These are phyloP conservation scores for Megaustenia siamemsis DNA, from an alignment of 2,888 invertebrate genomes.

Conservation along the genomic window DNA sequence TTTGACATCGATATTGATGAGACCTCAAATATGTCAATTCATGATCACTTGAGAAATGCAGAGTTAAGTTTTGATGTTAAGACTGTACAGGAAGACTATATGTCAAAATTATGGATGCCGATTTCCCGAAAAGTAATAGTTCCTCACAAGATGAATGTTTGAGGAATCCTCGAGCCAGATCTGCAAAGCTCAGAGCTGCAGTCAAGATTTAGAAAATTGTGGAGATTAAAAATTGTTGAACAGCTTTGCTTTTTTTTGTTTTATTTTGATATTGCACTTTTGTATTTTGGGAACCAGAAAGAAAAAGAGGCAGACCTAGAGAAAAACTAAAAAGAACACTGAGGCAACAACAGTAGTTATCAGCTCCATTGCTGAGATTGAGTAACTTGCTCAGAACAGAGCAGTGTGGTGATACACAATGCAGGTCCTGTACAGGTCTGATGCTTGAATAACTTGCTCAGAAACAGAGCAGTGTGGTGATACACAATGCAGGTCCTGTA, in stretches of 20 bases:
- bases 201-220: constrained; percentile 82
- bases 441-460: too few species aligned
- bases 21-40: constrained; percentile 61
- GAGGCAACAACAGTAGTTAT: too few species aligned
- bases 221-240: not conserved
- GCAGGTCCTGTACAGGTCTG: too few species aligned
- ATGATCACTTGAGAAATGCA: constrained; percentile 83
- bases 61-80: constrained; percentile 83
- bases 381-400: too few species aligned
- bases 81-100: constrained; percentile 84
- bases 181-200: constrained; percentile 92
- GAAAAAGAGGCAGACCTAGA: too few species aligned
- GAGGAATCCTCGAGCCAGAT: constrained; percentile 90
- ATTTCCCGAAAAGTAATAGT: constrained; percentile 89
- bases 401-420: too few species aligned
- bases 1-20: constrained; percentile 75
- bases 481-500: too few species aligned
- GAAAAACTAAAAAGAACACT: too few species aligned
- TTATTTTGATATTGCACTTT: not conserved
- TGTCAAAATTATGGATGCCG: constrained; percentile 87
- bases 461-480: too few species aligned
- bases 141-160: constrained; percentile 88
- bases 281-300: too few species aligned
- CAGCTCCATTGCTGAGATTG: too few species aligned
- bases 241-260: not conserved